phyloP scores from a whole-genome alignment of 2,888 invertebrate genomes.

The Drosophila prolongata region DNA sequence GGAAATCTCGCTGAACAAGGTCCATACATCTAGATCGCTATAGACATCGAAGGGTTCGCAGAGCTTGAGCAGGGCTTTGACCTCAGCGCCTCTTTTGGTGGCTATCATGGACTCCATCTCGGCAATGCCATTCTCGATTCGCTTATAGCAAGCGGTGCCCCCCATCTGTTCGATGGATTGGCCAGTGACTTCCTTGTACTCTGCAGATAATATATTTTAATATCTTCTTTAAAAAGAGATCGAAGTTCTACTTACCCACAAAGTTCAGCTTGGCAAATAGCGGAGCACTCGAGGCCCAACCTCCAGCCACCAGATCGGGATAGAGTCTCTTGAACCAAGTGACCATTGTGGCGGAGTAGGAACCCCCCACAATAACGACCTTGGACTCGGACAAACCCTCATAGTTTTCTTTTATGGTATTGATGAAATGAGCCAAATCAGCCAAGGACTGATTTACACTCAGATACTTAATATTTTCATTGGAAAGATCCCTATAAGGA shows the following conservation, averaged over 20 bases:
- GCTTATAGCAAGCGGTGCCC: constrained; percentile 78
- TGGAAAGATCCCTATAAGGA: constrained; percentile 85
- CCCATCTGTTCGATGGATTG: constrained; percentile 79
- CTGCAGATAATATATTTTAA: constrained; percentile 45
- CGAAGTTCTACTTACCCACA: constrained; percentile 75
- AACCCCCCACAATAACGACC: constrained; percentile 87
- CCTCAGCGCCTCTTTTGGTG: constrained; percentile 70
- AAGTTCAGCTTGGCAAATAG: constrained; percentile 88
- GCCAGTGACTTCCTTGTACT: constrained; percentile 83
- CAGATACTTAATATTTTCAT: constrained; percentile 87
- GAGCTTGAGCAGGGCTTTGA: constrained; percentile 75
- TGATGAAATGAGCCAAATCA: constrained; percentile 88
- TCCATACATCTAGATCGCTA: constrained; percentile 81
- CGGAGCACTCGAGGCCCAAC: constrained; percentile 88
- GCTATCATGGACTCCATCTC: constrained; percentile 78
- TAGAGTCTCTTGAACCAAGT: constrained; percentile 88
- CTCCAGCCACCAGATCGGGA: constrained; percentile 87
- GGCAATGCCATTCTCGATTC: constrained; percentile 80
- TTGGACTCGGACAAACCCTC: constrained; percentile 82
- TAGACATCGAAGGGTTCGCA: constrained; percentile 80
- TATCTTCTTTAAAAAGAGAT: too few species aligned
- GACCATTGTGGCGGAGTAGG: constrained; percentile 89
- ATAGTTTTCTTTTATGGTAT: constrained; percentile 83
- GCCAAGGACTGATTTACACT: constrained; percentile 88
- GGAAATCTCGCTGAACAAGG: constrained; percentile 81